A percentile compares a stretch with the other conserved stretches of the same genome.
Conservation (phyloP, 2,888 invertebrate species). For the Drosophila kokeensis region DNA sequence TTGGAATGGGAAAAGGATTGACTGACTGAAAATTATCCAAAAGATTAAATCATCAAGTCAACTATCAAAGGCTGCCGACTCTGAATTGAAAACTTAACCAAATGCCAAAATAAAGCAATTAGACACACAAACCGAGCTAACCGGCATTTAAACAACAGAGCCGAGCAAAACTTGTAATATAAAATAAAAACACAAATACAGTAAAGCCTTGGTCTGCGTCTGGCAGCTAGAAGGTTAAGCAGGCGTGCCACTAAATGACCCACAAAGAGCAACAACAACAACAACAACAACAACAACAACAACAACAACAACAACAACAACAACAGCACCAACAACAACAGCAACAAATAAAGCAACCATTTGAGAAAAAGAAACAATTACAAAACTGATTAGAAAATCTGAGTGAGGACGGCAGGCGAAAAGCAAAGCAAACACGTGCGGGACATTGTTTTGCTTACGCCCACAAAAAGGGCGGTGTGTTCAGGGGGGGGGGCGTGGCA, state of each 20-base stretch:
- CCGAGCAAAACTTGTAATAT: slow-evolving; percentile 10
- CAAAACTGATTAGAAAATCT: slow-evolving; percentile 81
- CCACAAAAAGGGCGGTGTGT: slow-evolving; percentile 31
- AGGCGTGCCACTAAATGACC: slow-evolving; percentile 45
- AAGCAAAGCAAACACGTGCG: slow-evolving; percentile 60
- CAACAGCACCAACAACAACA: background rate
- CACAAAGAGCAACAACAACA: slow-evolving; percentile 39
- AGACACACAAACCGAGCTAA: slow-evolving; percentile 34
- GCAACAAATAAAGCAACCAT: slow-evolving; percentile 25
- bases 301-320: slow-evolving; percentile 3
- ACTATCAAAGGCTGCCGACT: slow-evolving; percentile 1
- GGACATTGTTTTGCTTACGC: slow-evolving; percentile 71
- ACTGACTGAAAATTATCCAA: background rate
- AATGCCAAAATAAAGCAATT: slow-evolving; percentile 45
- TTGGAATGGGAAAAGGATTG: background rate
- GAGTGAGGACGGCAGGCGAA: slow-evolving; percentile 32
- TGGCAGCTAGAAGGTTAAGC: slow-evolving; percentile 61
- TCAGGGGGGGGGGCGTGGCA: slow-evolving; percentile 4
- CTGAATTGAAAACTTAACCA: slow-evolving; percentile 6
- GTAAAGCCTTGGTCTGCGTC: slow-evolving; percentile 40
- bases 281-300: slow-evolving; percentile 2
- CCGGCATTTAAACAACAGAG: slow-evolving; percentile 33
- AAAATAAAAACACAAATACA: background rate
- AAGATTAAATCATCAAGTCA: background rate
- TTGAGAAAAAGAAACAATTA: slow-evolving; percentile 71